Evolutionary conservation across 2,888 invertebrate genomes (phyloP), one percentile per base, ranked within the genome.

Genomic region (Cinara cedri): DNA sequence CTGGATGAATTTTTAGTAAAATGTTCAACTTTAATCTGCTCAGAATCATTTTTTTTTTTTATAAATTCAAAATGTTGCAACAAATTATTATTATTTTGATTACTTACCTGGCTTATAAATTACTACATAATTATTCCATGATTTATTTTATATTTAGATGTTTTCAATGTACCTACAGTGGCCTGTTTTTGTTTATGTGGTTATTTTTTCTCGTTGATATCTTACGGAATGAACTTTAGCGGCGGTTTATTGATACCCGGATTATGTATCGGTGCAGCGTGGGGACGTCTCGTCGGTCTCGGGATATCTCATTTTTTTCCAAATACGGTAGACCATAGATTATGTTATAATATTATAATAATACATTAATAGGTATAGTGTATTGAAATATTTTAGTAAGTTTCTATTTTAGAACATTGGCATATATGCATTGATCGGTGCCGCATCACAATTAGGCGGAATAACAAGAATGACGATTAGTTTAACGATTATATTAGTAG

Each of bases 381-480:
- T 55, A n/a, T 46, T 16, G 11, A 44, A 71, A 70, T 54, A 21
- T 13, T 46, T 24, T 16, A 46, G 34, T 55, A 21, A 3, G 16
- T 19, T 57, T 55, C 49, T 19, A 60, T 68, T 44, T 46, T 86
- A 94, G 76, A 90, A 92, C 86, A 94, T 96, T 6, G 95, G 96
- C 42, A 97, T 97, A 86, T 98, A 97, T 87, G 98, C 98, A 0
- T 87, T 99, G 68, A 90, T 98, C 71, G 99, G 99, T 54, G 99
- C 99, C 0, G 97, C 97, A 8, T 96, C 96, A 0, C 96, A 96
- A 85, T 87, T 98, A 54, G 97, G 97, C 1, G 97, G 98, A 19
- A 94, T 96, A 44, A 94, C 98, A 9, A 90, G 99, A 81, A 99
- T 99, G 96, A 99, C 98, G 0, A 95, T 99, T 83, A 97, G 97